These are phyloP conservation scores for Emydura subglobosa DNA, from an alignment of 2,113 vertebrate species.

Conservation along the genomic window DNA sequence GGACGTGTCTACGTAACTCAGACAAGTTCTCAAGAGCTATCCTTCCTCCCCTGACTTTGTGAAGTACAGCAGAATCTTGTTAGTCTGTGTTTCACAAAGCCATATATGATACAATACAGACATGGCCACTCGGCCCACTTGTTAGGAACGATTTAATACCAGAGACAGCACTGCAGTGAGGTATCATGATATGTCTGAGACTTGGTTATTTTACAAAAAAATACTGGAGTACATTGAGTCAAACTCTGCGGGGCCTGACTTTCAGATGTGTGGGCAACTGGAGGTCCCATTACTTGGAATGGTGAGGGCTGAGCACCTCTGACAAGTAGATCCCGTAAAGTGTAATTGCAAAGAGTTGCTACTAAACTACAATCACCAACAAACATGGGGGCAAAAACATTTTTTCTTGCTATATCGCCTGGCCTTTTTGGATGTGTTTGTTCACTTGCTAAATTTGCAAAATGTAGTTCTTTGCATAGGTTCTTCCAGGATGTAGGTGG, in stretches of 20 bases:
- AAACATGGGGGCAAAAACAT: accelerated
- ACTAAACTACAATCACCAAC: background rate
- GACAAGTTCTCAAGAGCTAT: background rate
- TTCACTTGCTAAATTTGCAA: background rate
- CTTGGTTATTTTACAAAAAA: background rate
- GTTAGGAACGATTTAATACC: background rate
- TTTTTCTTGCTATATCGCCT: background rate
- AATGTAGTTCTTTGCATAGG: background rate
- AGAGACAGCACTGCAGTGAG: background rate
- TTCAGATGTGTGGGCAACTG: background rate
- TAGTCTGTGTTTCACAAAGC: background rate
- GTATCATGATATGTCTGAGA: background rate
- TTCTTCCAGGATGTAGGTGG: background rate
- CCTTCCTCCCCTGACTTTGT: background rate
- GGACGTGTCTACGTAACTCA: background rate
- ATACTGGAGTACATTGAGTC: background rate
- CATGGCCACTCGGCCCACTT: background rate
- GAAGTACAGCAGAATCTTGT: background rate
- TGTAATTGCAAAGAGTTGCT: accelerated
- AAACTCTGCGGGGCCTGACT: background rate
- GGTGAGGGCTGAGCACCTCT: background rate
- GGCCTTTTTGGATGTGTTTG: background rate
- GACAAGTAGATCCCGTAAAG: background rate
- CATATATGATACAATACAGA: background rate
- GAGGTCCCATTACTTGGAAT: background rate